These are phyloP conservation scores for Loriculus beryllinus DNA, from an alignment of 2,797 vertebrate genomes.

Conservation along the genomic window DNA sequence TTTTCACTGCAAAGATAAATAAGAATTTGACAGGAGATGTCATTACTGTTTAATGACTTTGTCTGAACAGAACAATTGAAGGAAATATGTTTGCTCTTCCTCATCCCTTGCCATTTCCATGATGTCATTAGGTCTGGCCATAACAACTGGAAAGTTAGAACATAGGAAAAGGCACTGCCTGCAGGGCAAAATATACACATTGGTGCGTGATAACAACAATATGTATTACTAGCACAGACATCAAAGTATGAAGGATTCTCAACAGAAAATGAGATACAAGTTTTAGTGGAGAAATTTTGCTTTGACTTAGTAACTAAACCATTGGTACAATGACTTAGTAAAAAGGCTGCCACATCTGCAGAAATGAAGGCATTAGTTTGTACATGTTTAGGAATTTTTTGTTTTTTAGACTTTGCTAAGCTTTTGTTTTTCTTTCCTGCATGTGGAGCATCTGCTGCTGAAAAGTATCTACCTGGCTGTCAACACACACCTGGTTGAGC, in stretches of 20 bases:
- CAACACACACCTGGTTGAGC: background rate
- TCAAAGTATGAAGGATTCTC: background rate
- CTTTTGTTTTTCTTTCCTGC: background rate
- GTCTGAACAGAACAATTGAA: constrained; percentile 56
- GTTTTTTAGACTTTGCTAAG: background rate
- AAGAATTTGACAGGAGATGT: constrained; percentile 54
- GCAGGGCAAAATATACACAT: background rate
- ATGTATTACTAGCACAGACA: background rate
- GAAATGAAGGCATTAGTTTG: background rate
- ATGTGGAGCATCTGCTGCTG: background rate
- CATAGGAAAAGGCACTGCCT: constrained; percentile 18
- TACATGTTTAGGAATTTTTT: background rate
- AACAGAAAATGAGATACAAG: background rate
- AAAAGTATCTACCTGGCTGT: background rate
- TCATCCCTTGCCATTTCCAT: constrained; percentile 44
- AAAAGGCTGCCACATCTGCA: background rate
- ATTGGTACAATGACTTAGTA: rapidly evolving
- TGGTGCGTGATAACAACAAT: rapidly evolving
- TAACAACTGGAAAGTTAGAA: constrained; percentile 52
- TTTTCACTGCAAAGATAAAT: constrained; percentile 43
- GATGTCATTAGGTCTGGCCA: constrained; percentile 48
- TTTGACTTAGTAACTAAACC: background rate
- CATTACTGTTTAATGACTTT: constrained; percentile 54
- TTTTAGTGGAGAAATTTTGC: background rate
- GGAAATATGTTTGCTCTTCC: constrained; percentile 60